Conservation (phyloP, 2,113 vertebrate species). For the Spizaetus ornatus region DNA sequence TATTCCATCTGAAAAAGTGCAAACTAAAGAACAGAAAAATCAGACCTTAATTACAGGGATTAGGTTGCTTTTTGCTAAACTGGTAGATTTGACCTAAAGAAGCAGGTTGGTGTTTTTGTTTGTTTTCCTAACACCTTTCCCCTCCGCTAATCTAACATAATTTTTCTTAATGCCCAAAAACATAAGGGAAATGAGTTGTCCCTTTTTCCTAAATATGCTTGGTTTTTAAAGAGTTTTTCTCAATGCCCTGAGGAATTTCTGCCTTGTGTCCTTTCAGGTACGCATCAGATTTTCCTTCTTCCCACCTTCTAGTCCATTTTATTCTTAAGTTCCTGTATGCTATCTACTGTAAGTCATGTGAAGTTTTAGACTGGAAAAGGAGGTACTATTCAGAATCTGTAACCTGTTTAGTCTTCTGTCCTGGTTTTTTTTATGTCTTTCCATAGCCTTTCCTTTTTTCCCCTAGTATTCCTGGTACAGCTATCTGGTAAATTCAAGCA, state of each 20-base stretch:
- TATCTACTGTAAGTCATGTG: neutral
- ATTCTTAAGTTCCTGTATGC: neutral
- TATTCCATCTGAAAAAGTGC: neutral
- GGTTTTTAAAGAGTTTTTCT: neutral
- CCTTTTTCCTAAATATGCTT: neutral
- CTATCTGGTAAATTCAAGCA: neutral
- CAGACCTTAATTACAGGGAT: neutral
- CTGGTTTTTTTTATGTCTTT: neutral
- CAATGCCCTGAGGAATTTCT: neutral
- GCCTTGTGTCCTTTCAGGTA: neutral
- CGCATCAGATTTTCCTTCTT: neutral
- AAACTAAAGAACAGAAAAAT: conserved; percentile 2
- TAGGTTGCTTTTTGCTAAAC: neutral
- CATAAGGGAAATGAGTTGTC: neutral
- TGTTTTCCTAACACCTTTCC: neutral
- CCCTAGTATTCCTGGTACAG: neutral
- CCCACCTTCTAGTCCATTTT: neutral
- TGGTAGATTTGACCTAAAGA: neutral
- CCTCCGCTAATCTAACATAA: neutral
- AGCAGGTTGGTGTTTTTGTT: neutral
- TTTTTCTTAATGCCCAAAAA: neutral
- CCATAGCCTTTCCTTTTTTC: neutral
- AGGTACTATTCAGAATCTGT: neutral
- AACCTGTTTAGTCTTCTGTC: neutral
- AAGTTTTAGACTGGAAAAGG: neutral